Percentiles rank a stretch among this genome's conserved stretches.
Conservation (phyloP, 2,797 vertebrate genomes). For the Coreius guichenoti region DNA sequence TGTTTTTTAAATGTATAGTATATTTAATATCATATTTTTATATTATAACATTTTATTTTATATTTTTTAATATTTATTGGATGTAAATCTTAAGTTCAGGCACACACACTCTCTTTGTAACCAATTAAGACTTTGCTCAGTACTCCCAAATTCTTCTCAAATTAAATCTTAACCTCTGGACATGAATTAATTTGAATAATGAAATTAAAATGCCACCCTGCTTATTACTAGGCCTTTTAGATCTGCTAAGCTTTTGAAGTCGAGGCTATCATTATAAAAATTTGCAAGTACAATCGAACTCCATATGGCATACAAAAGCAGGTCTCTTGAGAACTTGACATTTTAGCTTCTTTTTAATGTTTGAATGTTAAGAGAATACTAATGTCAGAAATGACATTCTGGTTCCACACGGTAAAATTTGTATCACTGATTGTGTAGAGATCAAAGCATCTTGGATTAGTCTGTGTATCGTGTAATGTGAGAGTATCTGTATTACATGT, state of each 20-base stretch:
- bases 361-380: slow-evolving; percentile 25
- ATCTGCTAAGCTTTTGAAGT: slow-evolving; percentile 25
- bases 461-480: not conserved
- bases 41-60: not conserved
- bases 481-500: not conserved
- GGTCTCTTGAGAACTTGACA: slow-evolving; percentile 18
- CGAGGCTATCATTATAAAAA: not conserved
- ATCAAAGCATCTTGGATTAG: slow-evolving; percentile 6
- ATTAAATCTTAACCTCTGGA: slow-evolving; percentile 46
- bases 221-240: slow-evolving; percentile 12
- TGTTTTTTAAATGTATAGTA: not conserved
- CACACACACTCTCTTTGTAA: slow-evolving; percentile 5
- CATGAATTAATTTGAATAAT: slow-evolving; percentile 43
- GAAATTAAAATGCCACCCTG: slow-evolving; percentile 39
- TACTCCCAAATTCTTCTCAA: slow-evolving; percentile 3
- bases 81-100: not conserved
- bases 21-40: slow-evolving; percentile 2
- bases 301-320: slow-evolving; percentile 7
- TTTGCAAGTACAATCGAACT: not conserved
- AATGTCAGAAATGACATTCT: not conserved
- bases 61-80: not conserved
- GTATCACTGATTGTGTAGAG: not conserved
- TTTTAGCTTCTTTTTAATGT: not conserved
- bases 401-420: not conserved
- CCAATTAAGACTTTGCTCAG: slow-evolving; percentile 14